Percentiles rank a stretch among this genome's conserved stretches.
phyloP scores from a whole-genome alignment of 2,888 invertebrate genomes.

The Caenorhabditis sp. region DNA sequence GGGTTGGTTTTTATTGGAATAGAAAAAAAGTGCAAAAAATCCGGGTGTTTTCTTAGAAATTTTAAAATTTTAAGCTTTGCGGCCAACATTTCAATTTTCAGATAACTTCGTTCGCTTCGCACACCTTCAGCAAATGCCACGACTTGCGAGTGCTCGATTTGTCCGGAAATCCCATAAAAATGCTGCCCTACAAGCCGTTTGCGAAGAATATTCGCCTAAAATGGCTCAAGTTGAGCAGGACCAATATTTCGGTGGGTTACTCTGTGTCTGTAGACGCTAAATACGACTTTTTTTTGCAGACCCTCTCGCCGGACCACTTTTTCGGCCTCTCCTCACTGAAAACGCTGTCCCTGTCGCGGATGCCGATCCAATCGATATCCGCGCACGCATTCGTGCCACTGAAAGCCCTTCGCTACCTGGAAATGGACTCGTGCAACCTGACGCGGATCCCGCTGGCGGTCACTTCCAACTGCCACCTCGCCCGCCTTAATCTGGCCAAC shows the following conservation, averaged over 20 bases:
- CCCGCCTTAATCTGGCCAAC: constrained; percentile 61
- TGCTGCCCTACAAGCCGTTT: constrained; percentile 70
- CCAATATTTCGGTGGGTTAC: constrained; percentile 60
- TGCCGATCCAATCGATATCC: constrained; percentile 66
- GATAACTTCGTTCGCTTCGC: constrained; percentile 67
- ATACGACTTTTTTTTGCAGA: constrained; percentile 46
- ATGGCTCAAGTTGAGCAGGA: constrained; percentile 68
- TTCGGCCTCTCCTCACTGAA: constrained; percentile 65
- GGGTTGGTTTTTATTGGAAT: constrained; percentile 40
- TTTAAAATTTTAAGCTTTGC: background rate
- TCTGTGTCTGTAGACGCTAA: background rate
- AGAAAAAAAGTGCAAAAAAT: background rate
- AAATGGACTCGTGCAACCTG: constrained; percentile 71
- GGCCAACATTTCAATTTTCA: constrained; percentile 55
- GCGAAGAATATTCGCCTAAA: constrained; percentile 64
- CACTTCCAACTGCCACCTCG: constrained; percentile 70
- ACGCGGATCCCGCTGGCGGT: constrained; percentile 71
- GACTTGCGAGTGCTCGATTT: constrained; percentile 70
- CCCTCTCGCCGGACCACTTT: constrained; percentile 63
- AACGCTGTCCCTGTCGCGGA: constrained; percentile 64
- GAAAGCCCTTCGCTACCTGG: constrained; percentile 64
- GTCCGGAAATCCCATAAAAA: constrained; percentile 65
- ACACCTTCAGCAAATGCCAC: constrained; percentile 68
- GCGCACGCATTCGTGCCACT: constrained; percentile 72
- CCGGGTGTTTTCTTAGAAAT: background rate